Conservation (phyloP, 2,113 vertebrate genomes). For the Leucosticte australis region DNA sequence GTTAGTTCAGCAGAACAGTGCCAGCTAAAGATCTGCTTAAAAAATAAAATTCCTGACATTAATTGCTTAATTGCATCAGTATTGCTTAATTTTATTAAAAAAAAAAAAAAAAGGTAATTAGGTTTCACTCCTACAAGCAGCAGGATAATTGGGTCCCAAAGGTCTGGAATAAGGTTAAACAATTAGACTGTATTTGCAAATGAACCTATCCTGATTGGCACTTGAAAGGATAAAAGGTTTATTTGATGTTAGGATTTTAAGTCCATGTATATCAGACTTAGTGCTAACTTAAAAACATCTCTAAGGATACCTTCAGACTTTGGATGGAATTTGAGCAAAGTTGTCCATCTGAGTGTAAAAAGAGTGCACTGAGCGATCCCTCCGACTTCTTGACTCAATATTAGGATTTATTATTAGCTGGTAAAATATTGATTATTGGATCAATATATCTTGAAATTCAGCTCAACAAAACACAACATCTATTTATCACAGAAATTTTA, state of each 20-base stretch:
- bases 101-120: background rate
- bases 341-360: background rate
- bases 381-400: background rate
- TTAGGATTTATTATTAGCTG: slow-evolving; percentile 29
- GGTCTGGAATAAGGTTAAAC: slow-evolving; percentile 49
- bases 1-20: background rate
- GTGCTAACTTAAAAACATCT: background rate
- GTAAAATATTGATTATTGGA: slow-evolving; percentile 25
- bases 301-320: background rate
- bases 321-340: background rate
- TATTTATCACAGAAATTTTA: slow-evolving; percentile 17
- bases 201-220: slow-evolving; percentile 27
- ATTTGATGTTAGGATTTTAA: slow-evolving; percentile 36
- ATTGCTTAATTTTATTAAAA: background rate
- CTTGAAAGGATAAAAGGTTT: slow-evolving; percentile 45
- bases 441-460: slow-evolving; percentile 40
- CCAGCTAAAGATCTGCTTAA: background rate
- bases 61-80: background rate
- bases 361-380: background rate
- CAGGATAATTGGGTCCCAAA: slow-evolving; percentile 54
- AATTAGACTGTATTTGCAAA: slow-evolving; percentile 33
- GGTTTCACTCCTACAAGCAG: slow-evolving; percentile 5
- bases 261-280: background rate
- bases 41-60: slow-evolving; percentile 13
- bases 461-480: background rate